A percentile compares a stretch with the other conserved stretches of the same genome.
These are phyloP conservation scores for Aradus depressus DNA, from an alignment of 2,888 invertebrate species.

Conservation along the genomic window DNA sequence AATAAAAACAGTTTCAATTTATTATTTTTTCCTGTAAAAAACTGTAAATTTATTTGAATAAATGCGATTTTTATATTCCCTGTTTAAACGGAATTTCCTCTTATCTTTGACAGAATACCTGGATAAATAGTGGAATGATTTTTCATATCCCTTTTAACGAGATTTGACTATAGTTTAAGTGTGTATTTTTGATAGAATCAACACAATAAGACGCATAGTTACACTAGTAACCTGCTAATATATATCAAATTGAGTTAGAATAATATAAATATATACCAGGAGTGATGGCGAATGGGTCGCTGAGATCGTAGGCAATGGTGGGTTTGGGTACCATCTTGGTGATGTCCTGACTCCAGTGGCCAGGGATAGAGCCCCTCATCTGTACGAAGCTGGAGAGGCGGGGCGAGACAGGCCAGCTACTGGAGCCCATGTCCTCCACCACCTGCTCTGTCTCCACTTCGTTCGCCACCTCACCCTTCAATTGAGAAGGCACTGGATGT, in stretches of 20 bases:
- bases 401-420: constrained; percentile 53
- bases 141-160: too few species aligned
- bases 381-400: constrained; percentile 87
- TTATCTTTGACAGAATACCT: neutral
- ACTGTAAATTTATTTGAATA: too few species aligned
- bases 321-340: constrained; percentile 98
- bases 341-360: constrained; percentile 94
- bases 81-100: neutral
- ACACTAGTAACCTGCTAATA: too few species aligned
- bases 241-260: too few species aligned
- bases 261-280: constrained; percentile 43
- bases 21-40: too few species aligned
- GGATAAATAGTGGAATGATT: too few species aligned
- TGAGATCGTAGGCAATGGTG: constrained; percentile 76
- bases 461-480: constrained; percentile 87
- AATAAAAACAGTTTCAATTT: too few species aligned
- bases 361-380: constrained; percentile 92
- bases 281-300: constrained; percentile 78
- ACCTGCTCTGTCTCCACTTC: constrained; percentile 97
- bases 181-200: too few species aligned
- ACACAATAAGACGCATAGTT: too few species aligned
- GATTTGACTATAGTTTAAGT: too few species aligned
- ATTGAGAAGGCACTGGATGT: neutral
- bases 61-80: neutral
- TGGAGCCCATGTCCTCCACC: constrained; percentile 73